Evolutionary conservation across 2,113 vertebrate genomes (phyloP).

Genomic region (Vireo altiloquus): DNA sequence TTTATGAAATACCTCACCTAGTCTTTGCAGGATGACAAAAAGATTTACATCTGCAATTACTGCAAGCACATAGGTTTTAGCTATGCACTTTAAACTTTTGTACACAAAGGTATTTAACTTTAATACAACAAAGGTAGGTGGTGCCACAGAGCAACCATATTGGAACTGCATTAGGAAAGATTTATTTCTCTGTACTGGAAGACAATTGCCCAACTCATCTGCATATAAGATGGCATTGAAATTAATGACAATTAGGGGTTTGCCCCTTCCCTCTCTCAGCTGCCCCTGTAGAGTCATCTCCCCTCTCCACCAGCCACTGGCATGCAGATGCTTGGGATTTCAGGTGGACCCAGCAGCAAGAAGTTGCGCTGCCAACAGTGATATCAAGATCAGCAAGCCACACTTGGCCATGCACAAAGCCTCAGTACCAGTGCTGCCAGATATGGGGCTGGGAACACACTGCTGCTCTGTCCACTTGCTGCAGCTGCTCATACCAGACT

Average conservation of each 20-base stretch:
- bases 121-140: constrained; percentile 47
- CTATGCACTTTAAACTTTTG: constrained; percentile 56
- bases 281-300: accelerated
- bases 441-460: accelerated
- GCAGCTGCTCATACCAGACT: neutral
- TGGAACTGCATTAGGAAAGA: neutral
- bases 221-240: neutral
- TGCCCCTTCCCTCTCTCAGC: neutral
- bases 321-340: neutral
- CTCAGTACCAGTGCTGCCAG: accelerated
- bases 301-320: neutral
- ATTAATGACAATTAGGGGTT: neutral
- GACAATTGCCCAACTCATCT: neutral
- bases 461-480: accelerated
- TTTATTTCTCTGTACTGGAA: neutral
- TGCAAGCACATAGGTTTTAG: constrained; percentile 11
- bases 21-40: constrained; percentile 64
- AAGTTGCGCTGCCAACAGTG: accelerated
- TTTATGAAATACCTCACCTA: constrained; percentile 74
- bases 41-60: constrained; percentile 76
- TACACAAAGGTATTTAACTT: constrained; percentile 61
- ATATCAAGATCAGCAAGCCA: neutral
- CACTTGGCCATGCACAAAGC: accelerated
- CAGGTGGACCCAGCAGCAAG: neutral
- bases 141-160: constrained; percentile 9